Conservation (phyloP, 2,797 vertebrate genomes). For the Pteropus rufus region DNA sequence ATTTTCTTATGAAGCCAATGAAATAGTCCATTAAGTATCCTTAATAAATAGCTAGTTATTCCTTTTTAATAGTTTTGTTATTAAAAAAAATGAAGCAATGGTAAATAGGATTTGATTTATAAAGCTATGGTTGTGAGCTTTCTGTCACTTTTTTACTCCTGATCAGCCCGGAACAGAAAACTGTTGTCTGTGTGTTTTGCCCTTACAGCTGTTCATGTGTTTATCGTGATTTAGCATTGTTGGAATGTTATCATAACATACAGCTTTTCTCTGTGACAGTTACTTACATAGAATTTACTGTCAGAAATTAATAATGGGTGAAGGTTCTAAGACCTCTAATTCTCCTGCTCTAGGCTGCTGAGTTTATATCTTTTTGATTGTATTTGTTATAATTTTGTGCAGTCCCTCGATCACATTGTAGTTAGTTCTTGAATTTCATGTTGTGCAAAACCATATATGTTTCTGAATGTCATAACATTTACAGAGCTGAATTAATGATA, state of each 20-base stretch:
- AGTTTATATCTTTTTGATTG: background rate
- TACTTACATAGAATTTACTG: constrained; percentile 38
- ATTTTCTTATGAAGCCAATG: background rate
- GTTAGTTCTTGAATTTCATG: background rate
- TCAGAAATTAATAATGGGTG: background rate
- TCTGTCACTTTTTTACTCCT: background rate
- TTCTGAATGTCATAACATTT: background rate
- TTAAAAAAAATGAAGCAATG: background rate
- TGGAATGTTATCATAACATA: background rate
- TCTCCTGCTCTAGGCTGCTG: background rate
- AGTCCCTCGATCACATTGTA: background rate
- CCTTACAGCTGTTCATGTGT: background rate
- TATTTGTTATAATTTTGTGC: constrained; percentile 22
- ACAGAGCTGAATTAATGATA: constrained; percentile 38
- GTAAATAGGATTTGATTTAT: background rate
- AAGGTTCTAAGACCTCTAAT: background rate
- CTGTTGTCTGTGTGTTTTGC: background rate
- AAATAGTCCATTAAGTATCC: background rate
- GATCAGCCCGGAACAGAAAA: background rate
- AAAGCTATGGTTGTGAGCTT: background rate
- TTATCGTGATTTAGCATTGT: constrained; percentile 8
- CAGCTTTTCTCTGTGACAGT: background rate
- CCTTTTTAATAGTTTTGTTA: background rate
- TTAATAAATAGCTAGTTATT: background rate
- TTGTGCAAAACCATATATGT: background rate